Base-by-base conservation (phyloP, 1,140 invertebrate species). In the Lepidotrigona ventralis region DNA sequence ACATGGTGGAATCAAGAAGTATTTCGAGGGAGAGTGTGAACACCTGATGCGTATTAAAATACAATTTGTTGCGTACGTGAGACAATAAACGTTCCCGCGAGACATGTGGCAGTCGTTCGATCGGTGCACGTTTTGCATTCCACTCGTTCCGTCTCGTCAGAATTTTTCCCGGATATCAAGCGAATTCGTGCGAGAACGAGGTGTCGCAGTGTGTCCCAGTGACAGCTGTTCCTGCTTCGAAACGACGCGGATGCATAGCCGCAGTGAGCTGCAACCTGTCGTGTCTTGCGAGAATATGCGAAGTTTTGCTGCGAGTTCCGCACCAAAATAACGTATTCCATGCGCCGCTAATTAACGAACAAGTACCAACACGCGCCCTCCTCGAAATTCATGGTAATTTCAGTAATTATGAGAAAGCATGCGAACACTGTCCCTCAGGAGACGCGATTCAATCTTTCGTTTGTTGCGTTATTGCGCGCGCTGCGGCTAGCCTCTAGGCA, bases 21-120 rank as follows among this genome's bases (percentile, higher is more conserved):
- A 12, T 6, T 14, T 8, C 0, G 4, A 17, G n/a, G 19, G 6
- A 8, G 21, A 15, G 15, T 9, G 51, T 19, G 17, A 26, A 19
- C 60, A 17, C n/a, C 17, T 54, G n/a, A 19, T 29, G 23, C 63
- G 71, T 81, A 81, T 81, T 68, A 82, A 82, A 82, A 70, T 82
- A 77, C 33, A 78, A 82, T 82, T 78, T 70, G 66, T 69, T 15
- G 54, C 33, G 54, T 58, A 60, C 74, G 64, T 70, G 81, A 77
- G 81, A 39, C 51, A 29, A 70, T 53, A 60, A 60, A 69, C 63
- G 60, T 29, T 26, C 15, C 19, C 29, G 26, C 5, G 53, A 81
- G 39, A 74, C 33, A 8, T 14, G 26, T 12, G 23, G 17, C 26
- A 60, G 58, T 8, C 17, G n/a, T 4, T 29, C 78, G 54, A 46